Conservation (phyloP, 1,140 invertebrate genomes). For the Melitaea cinxia region DNA sequence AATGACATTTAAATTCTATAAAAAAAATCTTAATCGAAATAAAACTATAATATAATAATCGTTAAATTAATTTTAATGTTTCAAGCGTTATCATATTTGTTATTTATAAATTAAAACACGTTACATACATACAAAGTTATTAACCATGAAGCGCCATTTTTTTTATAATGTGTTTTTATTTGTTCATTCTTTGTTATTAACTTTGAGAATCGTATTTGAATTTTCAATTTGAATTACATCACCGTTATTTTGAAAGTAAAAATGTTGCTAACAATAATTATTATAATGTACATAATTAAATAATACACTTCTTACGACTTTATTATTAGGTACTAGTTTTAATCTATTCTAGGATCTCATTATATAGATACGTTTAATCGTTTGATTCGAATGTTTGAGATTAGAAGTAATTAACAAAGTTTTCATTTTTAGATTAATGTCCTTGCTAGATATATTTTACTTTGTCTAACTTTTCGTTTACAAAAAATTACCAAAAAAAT, state of each 20-base stretch:
- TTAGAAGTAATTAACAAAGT: too few relatives aligned
- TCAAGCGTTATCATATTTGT: background rate
- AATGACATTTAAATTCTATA: background rate
- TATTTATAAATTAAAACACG: background rate
- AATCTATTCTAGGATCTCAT: too few relatives aligned
- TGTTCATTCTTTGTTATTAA: background rate
- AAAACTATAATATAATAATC: background rate
- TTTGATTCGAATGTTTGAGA: too few relatives aligned
- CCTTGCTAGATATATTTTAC: too few relatives aligned
- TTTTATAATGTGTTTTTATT: background rate
- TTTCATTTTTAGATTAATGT: too few relatives aligned
- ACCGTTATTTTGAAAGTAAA: background rate
- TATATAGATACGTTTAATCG: too few relatives aligned
- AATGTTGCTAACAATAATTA: background rate
- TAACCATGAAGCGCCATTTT: conserved; percentile 8
- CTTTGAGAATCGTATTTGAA: background rate
- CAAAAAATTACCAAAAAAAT: too few relatives aligned
- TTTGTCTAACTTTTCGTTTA: too few relatives aligned
- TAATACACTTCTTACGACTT: too few relatives aligned
- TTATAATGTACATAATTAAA: background rate
- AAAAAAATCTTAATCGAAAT: background rate
- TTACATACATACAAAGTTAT: background rate
- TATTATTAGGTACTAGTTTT: too few relatives aligned
- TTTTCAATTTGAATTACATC: background rate
- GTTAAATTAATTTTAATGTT: conserved; percentile 1